Evolutionary conservation across 2,888 invertebrate species (phyloP), one percentile per base, ranked within the genome.

Genomic region (Euplexia lucipara): DNA sequence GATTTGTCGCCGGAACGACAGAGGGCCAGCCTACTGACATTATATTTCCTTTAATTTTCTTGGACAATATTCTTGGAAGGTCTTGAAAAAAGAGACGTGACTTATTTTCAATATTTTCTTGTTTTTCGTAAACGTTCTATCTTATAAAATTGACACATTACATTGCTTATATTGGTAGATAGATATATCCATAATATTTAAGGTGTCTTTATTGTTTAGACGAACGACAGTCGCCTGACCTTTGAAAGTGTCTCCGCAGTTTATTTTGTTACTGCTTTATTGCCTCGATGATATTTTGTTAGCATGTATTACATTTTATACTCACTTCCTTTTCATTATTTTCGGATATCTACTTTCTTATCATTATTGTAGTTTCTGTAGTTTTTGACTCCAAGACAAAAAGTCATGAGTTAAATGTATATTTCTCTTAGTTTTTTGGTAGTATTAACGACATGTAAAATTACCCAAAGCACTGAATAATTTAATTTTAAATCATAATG

Each of bases 11-110:
- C 22, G 10, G 12, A n/a, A 47, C 12, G 49, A 34, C 39, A 35
- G 57, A 67, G 45, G 57, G 60, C 64, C 51, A 45, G 20, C 18
- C 53, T 61, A 60, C 51, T 65, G 64, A 65, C 49, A 49, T 53
- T n/a, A 62, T 47, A 73, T 65, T 59, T 49, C 26, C 56, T 57
- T 67, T 61, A 57, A 71, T 64, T 72, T 69, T 51, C 52, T 51
- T 65, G 32, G 39, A 67, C 53, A 77, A 59, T 58, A 53, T 57
- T 53, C 57, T 32, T 58, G 52, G 52, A 62, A 58, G 56, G 45
- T 59, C 20, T 39, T 76, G 73, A 78, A 54, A 63, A 66, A 74
- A 67, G 49, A 54, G 47, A 39, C 63, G 47, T 34, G 34, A 51
- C 45, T 41, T 64, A 58, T 81, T 74, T 66, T 70, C 54, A 44